Evolutionary conservation across 2,797 vertebrate species (phyloP).

Genomic region (Rallus crepitans): DNA sequence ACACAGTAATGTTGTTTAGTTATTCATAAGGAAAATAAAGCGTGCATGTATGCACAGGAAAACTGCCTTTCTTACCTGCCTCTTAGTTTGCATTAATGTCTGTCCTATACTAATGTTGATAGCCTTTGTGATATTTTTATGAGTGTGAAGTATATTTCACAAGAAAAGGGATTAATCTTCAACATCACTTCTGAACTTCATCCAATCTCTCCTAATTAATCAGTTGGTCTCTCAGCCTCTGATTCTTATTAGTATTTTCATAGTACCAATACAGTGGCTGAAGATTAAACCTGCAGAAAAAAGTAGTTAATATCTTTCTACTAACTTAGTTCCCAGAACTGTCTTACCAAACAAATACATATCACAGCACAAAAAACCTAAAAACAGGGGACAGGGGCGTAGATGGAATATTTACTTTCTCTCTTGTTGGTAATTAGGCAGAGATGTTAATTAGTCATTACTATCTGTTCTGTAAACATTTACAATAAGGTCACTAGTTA

Average conservation of each 20-base stretch:
- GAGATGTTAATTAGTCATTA: not conserved
- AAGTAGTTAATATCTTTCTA: not conserved
- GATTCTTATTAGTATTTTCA: not conserved
- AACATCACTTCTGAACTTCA: not conserved
- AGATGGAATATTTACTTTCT: not conserved
- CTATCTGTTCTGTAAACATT: not conserved
- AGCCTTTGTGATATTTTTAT: not conserved
- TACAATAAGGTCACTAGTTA: not conserved
- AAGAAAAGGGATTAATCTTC: not conserved
- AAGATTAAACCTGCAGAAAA: not conserved
- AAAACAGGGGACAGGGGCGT: rapidly evolving
- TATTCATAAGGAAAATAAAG: not conserved
- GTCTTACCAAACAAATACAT: not conserved
- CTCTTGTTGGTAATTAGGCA: not conserved
- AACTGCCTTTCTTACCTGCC: not conserved
- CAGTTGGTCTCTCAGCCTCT: not conserved
- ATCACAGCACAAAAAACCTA: not conserved
- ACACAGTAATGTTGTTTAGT: not conserved
- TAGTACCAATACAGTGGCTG: not conserved
- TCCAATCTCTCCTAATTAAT: not conserved
- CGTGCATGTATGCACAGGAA: not conserved
- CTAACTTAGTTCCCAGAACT: not conserved
- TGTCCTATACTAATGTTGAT: not conserved
- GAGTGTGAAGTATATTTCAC: not conserved
- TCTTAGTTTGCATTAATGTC: not conserved